Evolutionary conservation across 2,797 vertebrate species (phyloP), one percentile per base, ranked within the genome.

Genomic region (Scomberomorus guttatus): DNA sequence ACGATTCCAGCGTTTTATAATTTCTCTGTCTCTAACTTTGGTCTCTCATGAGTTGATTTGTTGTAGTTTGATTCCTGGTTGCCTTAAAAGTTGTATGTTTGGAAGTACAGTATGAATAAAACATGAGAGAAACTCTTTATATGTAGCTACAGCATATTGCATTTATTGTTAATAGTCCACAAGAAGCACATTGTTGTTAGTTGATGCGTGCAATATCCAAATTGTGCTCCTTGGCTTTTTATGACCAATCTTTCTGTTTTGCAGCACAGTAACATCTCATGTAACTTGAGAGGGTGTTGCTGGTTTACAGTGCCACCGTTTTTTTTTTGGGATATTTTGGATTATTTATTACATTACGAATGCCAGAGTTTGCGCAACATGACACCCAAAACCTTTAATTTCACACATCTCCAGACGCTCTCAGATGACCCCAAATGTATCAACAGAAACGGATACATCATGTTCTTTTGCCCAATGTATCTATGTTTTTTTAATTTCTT

Each of bases 41-140:
- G 0, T 54, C 14, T 66, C 20, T 58, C 4, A 11, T 25, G 3
- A 9, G 18, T 57, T 51, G 46, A n/a, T 65, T 54, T 34, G 29
- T 34, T 54, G 52, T 54, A 9, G 73, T 51, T 11, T 44, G 13
- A 50, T 72, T 72, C 24, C 22, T 18, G 20, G 32, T 77, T 79
- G 20, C 58, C 62, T 75, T 48, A 64, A 48, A 50, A 60, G 14
- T 15, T 79, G 3, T 5, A 67, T 75, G 57, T 61, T 65, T 68
- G 24, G n/a, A 69, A 24, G 74, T 18, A 48, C 6, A 42, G n/a
- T 32, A 59, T 61, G 5, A 74, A 62, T 73, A 37, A 73, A 82
- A 72, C 18, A 14, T 5, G 8, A 22, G 11, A 18, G 2, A 8
- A 5, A 8, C 25, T 39, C 4, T 59, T 52, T 54, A 20, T 34